phyloP scores from a whole-genome alignment of 2,888 invertebrate genomes.

The Leptopilina syphax region DNA sequence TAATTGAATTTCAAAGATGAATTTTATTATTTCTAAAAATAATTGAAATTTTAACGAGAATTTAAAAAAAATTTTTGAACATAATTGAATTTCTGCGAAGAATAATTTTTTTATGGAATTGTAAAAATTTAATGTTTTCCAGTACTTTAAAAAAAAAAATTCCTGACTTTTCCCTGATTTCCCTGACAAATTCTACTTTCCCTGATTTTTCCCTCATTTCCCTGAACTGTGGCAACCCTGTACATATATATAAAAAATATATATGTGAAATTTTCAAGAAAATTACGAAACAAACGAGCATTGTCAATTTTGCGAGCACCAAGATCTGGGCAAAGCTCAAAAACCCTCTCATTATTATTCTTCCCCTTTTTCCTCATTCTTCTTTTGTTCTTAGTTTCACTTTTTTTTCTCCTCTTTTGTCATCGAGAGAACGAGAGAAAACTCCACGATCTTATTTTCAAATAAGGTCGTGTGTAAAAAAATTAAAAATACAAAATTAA shows the following conservation, averaged over 20 bases:
- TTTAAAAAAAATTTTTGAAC: no score
- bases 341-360: slow-evolving; percentile 22
- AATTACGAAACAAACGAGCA: slow-evolving; percentile 34
- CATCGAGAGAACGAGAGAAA: neutral
- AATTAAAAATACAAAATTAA: neutral
- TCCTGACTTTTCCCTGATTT: no score
- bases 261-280: slow-evolving; percentile 10
- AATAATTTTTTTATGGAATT: no score
- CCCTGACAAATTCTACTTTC: no score
- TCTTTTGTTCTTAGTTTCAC: slow-evolving; percentile 1
- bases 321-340: slow-evolving; percentile 36
- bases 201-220: no score
- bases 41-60: no score
- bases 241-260: neutral
- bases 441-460: neutral
- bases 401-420: neutral
- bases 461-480: neutral
- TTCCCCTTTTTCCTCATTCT: neutral
- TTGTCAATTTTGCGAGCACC: slow-evolving; percentile 20
- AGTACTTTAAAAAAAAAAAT: no score
- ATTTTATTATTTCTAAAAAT: no score
- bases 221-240: no score
- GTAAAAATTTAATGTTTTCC: no score
- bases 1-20: no score
- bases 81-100: no score